Evolutionary conservation across 1,140 invertebrate genomes (phyloP).

Genomic region (Lordiphosa collinella): DNA sequence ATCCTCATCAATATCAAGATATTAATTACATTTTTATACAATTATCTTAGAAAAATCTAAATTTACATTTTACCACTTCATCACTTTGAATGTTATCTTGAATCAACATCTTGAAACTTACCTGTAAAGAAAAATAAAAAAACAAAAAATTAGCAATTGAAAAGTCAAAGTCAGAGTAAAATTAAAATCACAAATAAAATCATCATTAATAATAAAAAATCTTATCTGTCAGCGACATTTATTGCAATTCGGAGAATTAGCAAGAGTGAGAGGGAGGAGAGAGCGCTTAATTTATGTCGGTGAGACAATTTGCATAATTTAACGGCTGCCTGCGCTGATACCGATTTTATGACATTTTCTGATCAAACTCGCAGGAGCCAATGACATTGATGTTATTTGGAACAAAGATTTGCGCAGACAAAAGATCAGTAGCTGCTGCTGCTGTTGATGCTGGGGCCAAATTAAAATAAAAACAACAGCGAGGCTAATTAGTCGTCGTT

Average conservation of each 20-base stretch:
- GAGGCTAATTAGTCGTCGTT: constrained; percentile 55
- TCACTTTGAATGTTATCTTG: neutral
- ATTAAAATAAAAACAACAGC: constrained; percentile 61
- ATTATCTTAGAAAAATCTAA: too few species aligned
- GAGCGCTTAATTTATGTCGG: constrained; percentile 2
- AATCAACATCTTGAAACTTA: constrained; percentile 31
- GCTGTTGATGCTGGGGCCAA: constrained; percentile 38
- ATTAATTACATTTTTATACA: too few species aligned
- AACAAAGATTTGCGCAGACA: constrained; percentile 24
- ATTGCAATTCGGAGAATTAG: constrained; percentile 18
- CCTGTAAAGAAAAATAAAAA: constrained; percentile 26
- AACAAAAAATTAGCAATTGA: constrained; percentile 41
- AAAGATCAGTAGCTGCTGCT: neutral
- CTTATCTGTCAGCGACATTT: constrained; percentile 37
- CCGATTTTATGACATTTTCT: constrained; percentile 52
- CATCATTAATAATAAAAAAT: constrained; percentile 23
- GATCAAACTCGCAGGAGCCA: constrained; percentile 36
- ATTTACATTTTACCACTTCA: too few species aligned
- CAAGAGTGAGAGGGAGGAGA: neutral
- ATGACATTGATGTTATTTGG: constrained; percentile 42
- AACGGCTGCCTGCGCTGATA: constrained; percentile 32
- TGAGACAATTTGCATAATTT: constrained; percentile 35
- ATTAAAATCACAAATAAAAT: constrained; percentile 47
- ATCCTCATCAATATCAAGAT: too few species aligned
- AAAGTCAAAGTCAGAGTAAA: constrained; percentile 8